phyloP scores from a whole-genome alignment of 2,888 invertebrate genomes.

The Caenorhabditis sinica region DNA sequence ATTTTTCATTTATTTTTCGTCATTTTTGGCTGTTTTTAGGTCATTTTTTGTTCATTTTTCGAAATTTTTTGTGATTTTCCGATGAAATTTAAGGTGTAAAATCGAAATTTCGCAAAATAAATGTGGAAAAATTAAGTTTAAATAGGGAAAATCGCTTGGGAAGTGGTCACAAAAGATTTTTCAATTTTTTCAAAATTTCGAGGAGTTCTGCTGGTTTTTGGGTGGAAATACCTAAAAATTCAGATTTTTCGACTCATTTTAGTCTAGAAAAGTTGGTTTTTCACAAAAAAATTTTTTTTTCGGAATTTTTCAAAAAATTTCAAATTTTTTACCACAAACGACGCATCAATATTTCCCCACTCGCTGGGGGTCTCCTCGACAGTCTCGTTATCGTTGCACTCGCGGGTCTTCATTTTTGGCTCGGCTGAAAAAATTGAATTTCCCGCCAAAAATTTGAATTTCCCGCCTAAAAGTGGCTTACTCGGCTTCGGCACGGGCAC shows the following conservation, averaged over 20 bases:
- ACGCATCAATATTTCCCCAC: constrained; percentile 42
- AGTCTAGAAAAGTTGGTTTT: not conserved
- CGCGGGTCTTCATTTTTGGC: constrained; percentile 42
- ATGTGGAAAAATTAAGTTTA: too few species aligned
- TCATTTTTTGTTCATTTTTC: too few species aligned
- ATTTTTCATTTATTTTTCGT: too few species aligned
- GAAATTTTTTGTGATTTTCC: too few species aligned
- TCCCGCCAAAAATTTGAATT: not conserved
- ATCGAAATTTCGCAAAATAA: too few species aligned
- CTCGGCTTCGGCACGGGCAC: constrained; percentile 17
- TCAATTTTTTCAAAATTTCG: too few species aligned
- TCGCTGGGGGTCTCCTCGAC: constrained; percentile 42
- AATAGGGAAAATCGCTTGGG: too few species aligned
- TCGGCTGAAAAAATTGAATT: constrained; percentile 50
- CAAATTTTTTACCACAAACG: constrained; percentile 16
- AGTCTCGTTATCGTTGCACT: constrained; percentile 45
- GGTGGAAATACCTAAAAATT: too few species aligned
- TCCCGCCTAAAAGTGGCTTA: not conserved
- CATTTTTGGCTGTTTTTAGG: too few species aligned
- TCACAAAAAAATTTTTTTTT: not conserved
- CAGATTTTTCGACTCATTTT: not conserved
- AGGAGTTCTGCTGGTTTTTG: too few species aligned
- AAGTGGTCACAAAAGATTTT: too few species aligned
- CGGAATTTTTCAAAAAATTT: not conserved
- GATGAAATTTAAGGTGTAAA: too few species aligned